Conservation (phyloP, 2,888 invertebrate genomes). For the Anodontia alba region DNA sequence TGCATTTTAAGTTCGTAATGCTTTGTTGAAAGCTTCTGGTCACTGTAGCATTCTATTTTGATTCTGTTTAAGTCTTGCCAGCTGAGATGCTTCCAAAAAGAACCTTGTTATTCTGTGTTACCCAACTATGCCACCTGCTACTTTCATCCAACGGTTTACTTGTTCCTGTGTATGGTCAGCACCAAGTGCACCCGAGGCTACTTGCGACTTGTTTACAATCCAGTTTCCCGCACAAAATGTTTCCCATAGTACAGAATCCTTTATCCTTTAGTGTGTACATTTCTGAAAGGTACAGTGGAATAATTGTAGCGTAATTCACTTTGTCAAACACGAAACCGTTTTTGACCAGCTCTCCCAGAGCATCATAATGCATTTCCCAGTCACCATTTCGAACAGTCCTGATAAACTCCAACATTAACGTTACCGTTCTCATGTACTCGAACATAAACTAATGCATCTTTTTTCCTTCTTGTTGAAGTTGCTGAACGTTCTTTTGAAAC, state of each 20-base stretch:
- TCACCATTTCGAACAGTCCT: slow-evolving; percentile 15
- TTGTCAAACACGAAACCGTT: slow-evolving; percentile 29
- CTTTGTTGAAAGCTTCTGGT: not conserved
- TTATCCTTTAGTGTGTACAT: slow-evolving; percentile 8
- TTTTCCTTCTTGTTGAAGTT: not conserved
- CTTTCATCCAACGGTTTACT: slow-evolving; percentile 25
- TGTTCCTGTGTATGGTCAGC: slow-evolving; percentile 29
- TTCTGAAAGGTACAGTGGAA: slow-evolving; percentile 27
- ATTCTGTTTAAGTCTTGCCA: not conserved
- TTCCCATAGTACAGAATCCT: slow-evolving; percentile 1
- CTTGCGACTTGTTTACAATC: too few relatives aligned
- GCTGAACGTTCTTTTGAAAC: too few relatives aligned
- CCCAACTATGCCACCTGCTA: slow-evolving; percentile 19
- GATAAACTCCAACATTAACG: slow-evolving; percentile 12
- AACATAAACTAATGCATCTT: not conserved
- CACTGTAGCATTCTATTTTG: not conserved
- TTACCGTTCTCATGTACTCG: slow-evolving; percentile 7
- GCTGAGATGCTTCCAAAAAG: slow-evolving; percentile 3
- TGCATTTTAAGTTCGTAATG: slow-evolving; percentile 6
- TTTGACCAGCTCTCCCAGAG: slow-evolving; percentile 14
- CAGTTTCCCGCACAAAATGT: slow-evolving; percentile 26
- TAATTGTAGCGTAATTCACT: slow-evolving; percentile 24
- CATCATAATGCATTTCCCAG: slow-evolving; percentile 18
- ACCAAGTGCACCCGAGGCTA: slow-evolving; percentile 28
- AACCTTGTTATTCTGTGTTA: slow-evolving; percentile 24